Base-by-base conservation (phyloP, 2,797 vertebrate genomes). In the Choloepus didactylus region DNA sequence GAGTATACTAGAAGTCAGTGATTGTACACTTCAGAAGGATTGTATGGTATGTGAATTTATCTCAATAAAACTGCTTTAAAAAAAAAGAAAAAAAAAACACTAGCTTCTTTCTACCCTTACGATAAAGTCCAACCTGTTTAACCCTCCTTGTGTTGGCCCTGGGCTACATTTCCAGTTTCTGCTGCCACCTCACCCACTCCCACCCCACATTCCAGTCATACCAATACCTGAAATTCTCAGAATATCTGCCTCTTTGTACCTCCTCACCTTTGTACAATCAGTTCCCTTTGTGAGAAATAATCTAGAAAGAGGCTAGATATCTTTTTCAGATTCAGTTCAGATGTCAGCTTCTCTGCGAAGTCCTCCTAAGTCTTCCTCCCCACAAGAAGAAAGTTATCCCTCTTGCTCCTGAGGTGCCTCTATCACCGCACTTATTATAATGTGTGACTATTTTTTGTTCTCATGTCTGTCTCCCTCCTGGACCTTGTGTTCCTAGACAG, bases 251-350 rank as follows among this genome's bases (percentile, higher is more conserved):
- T 35, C 41, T 67, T 46, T 56, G 46, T 51, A 76, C 15, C 82
- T 84, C 67, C 21, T 25, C 38, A 91, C 46, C n/a, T 89, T 70
- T 85, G 70, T 51, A 64, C 41, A 2, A 4, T 0, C 25, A 21
- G n/a, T 80, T 80, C 44, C 21, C 80, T 44, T 59, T 49, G n/a
- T 27, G n/a, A 87, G 15, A 82, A 77, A 54, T 19, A 18, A 54
- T 75, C 29, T 44, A 86, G 69, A 12, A 93, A 23, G 84, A 29
- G 86, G 69, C 16, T 69, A 6, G 6, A 1, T 16, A 41, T 70
- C 54, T 67, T 95, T 89, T 69, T 69, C 84, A 96, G 79, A 73
- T 59, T 91, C 72, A 85, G 5, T 6, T 70, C 41, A 87, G 41
- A 91, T 31, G 87, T 3, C 51, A 27, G 11, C 5, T 41, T 66